Conservation (phyloP, 2,888 invertebrate species). For the Octodonta nipae region DNA sequence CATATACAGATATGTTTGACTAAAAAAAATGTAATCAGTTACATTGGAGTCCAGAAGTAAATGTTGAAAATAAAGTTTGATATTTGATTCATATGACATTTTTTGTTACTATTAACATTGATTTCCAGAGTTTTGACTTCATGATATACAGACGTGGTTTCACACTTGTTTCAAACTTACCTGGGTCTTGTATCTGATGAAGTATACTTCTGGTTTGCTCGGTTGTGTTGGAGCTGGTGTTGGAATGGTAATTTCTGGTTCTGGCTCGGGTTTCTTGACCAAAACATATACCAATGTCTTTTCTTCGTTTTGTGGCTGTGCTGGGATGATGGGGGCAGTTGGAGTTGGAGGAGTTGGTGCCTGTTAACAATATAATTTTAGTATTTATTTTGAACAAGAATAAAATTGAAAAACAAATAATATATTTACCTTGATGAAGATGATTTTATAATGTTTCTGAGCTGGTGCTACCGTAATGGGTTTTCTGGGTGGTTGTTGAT, state of each 20-base stretch:
- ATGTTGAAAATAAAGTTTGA: no score
- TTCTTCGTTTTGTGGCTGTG: conserved; percentile 74
- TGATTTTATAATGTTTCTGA: conserved; percentile 73
- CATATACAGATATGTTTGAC: no score
- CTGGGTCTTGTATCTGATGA: conserved; percentile 79
- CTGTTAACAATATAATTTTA: conserved; percentile 44
- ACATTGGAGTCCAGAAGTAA: no score
- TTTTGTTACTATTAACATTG: no score
- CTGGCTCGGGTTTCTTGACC: conserved; percentile 78
- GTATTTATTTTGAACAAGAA: neutral
- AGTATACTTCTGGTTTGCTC: conserved; percentile 80
- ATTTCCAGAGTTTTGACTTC: no score
- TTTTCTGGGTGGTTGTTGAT: conserved; percentile 54
- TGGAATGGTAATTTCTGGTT: conserved; percentile 64
- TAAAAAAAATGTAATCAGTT: no score
- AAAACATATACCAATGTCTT: conserved; percentile 79
- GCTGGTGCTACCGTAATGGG: conserved; percentile 44
- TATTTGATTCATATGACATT: no score
- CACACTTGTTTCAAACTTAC: no score
- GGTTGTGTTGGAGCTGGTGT: conserved; percentile 73
- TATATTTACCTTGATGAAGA: conserved; percentile 56
- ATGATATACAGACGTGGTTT: no score
- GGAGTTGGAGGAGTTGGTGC: conserved; percentile 74
- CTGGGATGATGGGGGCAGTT: conserved; percentile 66
- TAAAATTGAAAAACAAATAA: neutral